phyloP scores from a whole-genome alignment of 2,797 vertebrate genomes.

The Cossypha heuglini region DNA sequence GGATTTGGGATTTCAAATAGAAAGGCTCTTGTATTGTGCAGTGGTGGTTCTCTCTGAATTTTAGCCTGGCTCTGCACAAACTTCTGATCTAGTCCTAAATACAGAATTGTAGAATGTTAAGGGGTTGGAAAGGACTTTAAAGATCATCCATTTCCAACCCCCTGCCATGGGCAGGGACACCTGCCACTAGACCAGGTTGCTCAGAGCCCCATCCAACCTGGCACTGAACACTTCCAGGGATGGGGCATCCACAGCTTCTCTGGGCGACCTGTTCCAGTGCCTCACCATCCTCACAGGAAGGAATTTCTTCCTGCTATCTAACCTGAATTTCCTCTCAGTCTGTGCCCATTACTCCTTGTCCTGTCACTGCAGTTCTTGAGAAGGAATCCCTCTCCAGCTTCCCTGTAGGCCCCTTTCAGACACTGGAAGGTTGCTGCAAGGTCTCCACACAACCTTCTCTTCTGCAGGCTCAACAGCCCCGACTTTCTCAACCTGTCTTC shows the following conservation, averaged over 20 bases:
- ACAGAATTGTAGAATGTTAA: background rate
- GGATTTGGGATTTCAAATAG: background rate
- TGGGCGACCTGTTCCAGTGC: background rate
- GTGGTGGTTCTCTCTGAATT: background rate
- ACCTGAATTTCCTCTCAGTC: background rate
- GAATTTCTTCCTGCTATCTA: background rate
- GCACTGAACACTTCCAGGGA: background rate
- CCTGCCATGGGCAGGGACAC: background rate
- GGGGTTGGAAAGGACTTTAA: background rate
- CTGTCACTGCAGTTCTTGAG: background rate
- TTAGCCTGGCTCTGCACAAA: background rate
- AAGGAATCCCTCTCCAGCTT: background rate
- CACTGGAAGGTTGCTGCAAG: fast-evolving
- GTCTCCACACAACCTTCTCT: background rate
- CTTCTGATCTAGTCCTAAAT: background rate
- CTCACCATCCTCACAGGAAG: background rate
- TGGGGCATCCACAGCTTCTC: background rate
- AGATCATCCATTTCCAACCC: background rate
- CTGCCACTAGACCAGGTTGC: background rate
- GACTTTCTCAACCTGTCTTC: background rate
- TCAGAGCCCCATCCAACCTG: background rate
- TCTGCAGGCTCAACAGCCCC: fast-evolving
- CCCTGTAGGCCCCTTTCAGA: background rate
- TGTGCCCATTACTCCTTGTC: background rate
- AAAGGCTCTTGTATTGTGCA: background rate